These are phyloP conservation scores for Epizoanthus illoricatus DNA, from an alignment of 92 coral and sea anemone species.

Conservation along the genomic window DNA sequence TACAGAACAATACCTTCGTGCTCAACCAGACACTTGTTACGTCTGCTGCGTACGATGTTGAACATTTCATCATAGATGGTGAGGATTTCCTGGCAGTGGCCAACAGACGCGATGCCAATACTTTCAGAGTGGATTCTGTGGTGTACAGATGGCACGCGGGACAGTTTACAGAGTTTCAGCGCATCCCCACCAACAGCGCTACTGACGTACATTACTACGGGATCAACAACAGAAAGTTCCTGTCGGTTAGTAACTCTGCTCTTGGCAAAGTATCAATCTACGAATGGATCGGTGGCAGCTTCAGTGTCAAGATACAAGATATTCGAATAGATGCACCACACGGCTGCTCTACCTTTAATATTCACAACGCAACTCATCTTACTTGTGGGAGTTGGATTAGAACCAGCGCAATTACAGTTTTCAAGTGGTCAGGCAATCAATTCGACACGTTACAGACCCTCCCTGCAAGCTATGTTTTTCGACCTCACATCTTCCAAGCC, in stretches of 20 bases:
- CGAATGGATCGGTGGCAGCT: not conserved
- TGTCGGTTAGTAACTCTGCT: not conserved
- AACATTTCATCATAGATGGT: not conserved
- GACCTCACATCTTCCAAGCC: not conserved
- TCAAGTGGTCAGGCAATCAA: not conserved
- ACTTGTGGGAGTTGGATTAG: not conserved
- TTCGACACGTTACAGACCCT: not conserved
- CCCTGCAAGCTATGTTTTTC: not conserved
- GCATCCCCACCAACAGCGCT: not conserved
- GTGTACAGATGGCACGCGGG: not conserved
- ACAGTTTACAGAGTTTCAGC: not conserved
- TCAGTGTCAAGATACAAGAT: conserved; percentile 10
- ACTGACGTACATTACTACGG: not conserved
- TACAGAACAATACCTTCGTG: not conserved
- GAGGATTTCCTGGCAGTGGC: conserved; percentile 1
- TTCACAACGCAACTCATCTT: not conserved
- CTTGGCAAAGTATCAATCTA: not conserved
- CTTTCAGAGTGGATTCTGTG: not conserved
- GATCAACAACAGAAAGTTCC: not conserved
- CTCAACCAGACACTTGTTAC: not conserved
- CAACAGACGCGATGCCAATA: not conserved
- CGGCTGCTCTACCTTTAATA: not conserved
- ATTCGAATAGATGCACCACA: not conserved
- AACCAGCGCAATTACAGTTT: not conserved
- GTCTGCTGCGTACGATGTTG: not conserved